These are phyloP conservation scores for Eurytoma adleriae DNA, from an alignment of 2,888 invertebrate genomes.

Conservation along the genomic window DNA sequence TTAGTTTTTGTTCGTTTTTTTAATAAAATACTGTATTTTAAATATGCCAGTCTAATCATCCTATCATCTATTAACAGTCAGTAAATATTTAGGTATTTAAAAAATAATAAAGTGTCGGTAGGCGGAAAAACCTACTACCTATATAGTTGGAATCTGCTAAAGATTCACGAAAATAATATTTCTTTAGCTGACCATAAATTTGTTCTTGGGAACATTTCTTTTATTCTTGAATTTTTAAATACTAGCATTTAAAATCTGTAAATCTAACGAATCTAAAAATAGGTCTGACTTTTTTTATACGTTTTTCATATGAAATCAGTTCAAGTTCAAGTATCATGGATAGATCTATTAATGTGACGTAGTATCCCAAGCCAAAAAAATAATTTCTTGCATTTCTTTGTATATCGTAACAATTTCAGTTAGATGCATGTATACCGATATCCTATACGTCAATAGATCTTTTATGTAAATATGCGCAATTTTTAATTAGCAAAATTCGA, in stretches of 20 bases:
- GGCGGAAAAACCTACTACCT: constrained; percentile 14
- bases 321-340: constrained; percentile 31
- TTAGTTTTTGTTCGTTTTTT: constrained; percentile 22
- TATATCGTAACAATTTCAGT: constrained; percentile 41
- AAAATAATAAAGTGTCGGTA: constrained; percentile 31
- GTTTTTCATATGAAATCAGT: constrained; percentile 42
- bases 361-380: constrained; percentile 48
- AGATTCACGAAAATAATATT: constrained; percentile 25
- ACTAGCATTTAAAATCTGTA: constrained; percentile 50
- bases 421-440: constrained; percentile 43
- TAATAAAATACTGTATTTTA: constrained; percentile 27
- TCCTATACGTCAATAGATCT: constrained; percentile 38
- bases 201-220: constrained; percentile 5
- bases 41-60: constrained; percentile 44
- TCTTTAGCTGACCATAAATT: constrained; percentile 24
- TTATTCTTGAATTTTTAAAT: constrained; percentile 13
- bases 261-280: constrained; percentile 54
- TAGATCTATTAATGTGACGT: constrained; percentile 37
- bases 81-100: constrained; percentile 23
- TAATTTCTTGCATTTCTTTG: constrained; percentile 13
- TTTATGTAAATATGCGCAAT: constrained; percentile 38
- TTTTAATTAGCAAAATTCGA: constrained; percentile 35
- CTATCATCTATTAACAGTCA: constrained; percentile 19
- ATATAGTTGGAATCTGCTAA: constrained; percentile 1
- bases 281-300: constrained; percentile 32